Base-by-base conservation (phyloP, 1,140 invertebrate genomes). In the Stratiolaelaps scimitus region DNA sequence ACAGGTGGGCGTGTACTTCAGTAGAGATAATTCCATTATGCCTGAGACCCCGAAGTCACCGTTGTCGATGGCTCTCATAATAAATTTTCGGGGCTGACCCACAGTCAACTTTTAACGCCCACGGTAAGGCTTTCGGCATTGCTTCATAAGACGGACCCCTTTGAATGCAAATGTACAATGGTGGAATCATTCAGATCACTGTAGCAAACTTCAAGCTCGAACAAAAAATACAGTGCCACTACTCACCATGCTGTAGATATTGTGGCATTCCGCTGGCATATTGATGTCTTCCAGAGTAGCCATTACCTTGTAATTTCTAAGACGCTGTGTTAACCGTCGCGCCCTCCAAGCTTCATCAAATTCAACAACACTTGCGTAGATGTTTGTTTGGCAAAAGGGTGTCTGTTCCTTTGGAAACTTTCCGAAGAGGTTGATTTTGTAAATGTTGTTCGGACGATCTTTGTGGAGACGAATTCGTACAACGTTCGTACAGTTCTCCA, bases 241-340 rank as follows among this genome's bases (percentile, higher is more conserved):
- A 60, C 53, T 60, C 23, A 60, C 53, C 53, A 60, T 1, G 20
- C 53, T 29, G 23, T 29, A 60, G 1, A 60, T 4, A 19, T 60
- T 26, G 10, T 60, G 17, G 10, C 53, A 60, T 60, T 60, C 15
- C 15, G 23, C 1, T 1, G 53, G 53, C 47, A 20, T 23, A 26
- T 60, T 60, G 15, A 60, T n/a, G 10, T 60, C 53, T 34, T 60
- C 53, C 15, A 60, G 53, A 23, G 53, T 60, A 1, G 23, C 53
- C 13, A 60, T 17, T 1, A 60, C 53, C 20, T 60, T 60, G 53
- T 60, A 60, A 10, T 60, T 60, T 17, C 53, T 60, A 15, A 60
- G 34, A 26, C 10, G 53, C 23, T 17, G 53, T 17, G 26, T 60
- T 23, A 60, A 23, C 17, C 15, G n/a, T 17, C 53, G 15, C 4